Evolutionary conservation across 1,140 invertebrate species (phyloP), one percentile per base, ranked within the genome.

Genomic region (Anoplolepis gracilipes): DNA sequence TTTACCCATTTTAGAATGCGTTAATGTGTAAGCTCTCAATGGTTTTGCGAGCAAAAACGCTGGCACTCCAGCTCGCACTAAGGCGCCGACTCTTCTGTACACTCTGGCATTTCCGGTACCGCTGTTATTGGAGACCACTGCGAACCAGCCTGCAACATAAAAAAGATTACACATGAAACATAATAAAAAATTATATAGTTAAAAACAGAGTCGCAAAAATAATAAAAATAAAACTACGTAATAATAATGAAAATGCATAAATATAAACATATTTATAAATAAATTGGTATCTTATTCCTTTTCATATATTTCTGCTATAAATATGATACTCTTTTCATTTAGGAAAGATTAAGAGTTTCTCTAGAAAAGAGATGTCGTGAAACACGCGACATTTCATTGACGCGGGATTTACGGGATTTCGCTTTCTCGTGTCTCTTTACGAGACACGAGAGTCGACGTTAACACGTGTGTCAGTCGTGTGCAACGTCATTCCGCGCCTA

Each of bases 121-220:
- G 53, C 91, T 94, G 75, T 92, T 94, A 76, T 87, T 95, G 8
- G 95, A 94, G n/a, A 95, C 95, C 46, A 95, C 94, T 3, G 94
- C 95, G 87, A 95, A 95, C 95, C 95, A 95, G 55, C 95, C 95
- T 95, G 92, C 5, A 93, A 94, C 82, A 89, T 39, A 87, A 53
- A 88, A 25, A 69, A 75, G 0, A 62, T 25, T 11, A 13, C 13
- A 36, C 6, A 4, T 72, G 13, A 85, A 46, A 42, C 13, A 19
- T 19, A 30, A 49, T 78, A 10, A 25, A 4, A 46, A 65, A 5
- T 19, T 7, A n/a, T 0, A 6, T 49, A 33, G 19, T 77, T 67
- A 0, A 19, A 67, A 46, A 46, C 7, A 33, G 13, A 33, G 25
- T 39, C 6, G 7, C 11, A 16, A 72, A 49, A 84, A 70, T 1